Conservation (phyloP, 1,140 invertebrate species). For the Hestina assimilis region DNA sequence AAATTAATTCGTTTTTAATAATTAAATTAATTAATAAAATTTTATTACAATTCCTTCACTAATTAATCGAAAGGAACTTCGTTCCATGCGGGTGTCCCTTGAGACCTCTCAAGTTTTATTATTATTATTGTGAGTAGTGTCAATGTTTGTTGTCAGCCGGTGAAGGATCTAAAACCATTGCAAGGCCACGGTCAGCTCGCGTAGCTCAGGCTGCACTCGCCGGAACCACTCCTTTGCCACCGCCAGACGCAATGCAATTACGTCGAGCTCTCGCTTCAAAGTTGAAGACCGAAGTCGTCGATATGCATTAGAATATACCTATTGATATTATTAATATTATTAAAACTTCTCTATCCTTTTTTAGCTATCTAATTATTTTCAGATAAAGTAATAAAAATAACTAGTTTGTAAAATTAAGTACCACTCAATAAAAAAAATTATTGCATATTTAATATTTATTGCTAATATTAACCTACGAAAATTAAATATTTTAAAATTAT, state of each 20-base stretch:
- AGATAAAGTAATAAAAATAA: no score
- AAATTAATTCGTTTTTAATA: no score
- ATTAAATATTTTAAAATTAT: no score
- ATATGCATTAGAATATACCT: no score
- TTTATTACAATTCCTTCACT: no score
- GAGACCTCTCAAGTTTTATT: background rate
- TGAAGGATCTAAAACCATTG: constrained; percentile 38
- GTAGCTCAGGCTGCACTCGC: constrained; percentile 82
- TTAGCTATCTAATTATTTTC: no score
- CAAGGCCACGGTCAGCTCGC: constrained; percentile 84
- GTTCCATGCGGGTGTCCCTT: no score
- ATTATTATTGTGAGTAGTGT: background rate
- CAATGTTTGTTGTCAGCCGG: constrained; percentile 12
- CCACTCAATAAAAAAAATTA: no score
- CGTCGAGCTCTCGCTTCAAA: constrained; percentile 89
- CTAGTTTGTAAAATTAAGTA: no score
- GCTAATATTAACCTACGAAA: background rate
- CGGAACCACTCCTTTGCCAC: constrained; percentile 54
- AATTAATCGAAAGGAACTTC: no score
- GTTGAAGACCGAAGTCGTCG: constrained; percentile 90
- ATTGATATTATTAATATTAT: constrained; percentile 1
- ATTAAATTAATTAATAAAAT: no score
- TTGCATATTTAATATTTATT: background rate
- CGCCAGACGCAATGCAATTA: constrained; percentile 81
- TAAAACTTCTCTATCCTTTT: no score